These are phyloP conservation scores for Leiothrix lutea DNA, from an alignment of 2,113 vertebrate species.

Conservation along the genomic window DNA sequence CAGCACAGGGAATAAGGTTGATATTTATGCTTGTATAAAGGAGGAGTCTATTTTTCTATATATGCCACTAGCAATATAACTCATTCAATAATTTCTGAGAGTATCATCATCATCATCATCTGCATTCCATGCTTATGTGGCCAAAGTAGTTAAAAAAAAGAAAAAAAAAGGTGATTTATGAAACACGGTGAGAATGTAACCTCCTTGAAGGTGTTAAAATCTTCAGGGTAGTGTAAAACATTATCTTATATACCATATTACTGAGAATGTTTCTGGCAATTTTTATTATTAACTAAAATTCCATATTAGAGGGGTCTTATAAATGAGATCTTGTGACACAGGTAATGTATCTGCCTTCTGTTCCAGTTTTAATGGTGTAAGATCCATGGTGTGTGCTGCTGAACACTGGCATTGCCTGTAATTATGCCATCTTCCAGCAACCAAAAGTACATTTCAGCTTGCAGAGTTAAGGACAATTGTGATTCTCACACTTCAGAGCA, in stretches of 20 bases:
- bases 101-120: background rate
- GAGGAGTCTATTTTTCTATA: background rate
- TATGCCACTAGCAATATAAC: background rate
- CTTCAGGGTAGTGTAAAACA: background rate
- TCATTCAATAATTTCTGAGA: background rate
- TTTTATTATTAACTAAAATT: background rate
- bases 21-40: background rate
- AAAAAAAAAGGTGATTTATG: background rate
- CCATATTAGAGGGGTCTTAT: background rate
- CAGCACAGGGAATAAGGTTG: background rate
- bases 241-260: background rate
- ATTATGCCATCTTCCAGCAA: background rate
- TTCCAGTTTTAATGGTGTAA: background rate
- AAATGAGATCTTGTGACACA: background rate
- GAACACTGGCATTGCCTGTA: background rate
- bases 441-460: background rate
- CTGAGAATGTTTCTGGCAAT: rapidly evolving
- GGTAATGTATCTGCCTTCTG: background rate
- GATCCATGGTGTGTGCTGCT: background rate
- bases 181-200: background rate
- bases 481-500: background rate
- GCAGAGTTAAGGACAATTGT: background rate
- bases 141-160: background rate
- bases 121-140: background rate
- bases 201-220: background rate